phyloP scores from a whole-genome alignment of 2,888 invertebrate genomes.

The Diaprepes abbreviatus region DNA sequence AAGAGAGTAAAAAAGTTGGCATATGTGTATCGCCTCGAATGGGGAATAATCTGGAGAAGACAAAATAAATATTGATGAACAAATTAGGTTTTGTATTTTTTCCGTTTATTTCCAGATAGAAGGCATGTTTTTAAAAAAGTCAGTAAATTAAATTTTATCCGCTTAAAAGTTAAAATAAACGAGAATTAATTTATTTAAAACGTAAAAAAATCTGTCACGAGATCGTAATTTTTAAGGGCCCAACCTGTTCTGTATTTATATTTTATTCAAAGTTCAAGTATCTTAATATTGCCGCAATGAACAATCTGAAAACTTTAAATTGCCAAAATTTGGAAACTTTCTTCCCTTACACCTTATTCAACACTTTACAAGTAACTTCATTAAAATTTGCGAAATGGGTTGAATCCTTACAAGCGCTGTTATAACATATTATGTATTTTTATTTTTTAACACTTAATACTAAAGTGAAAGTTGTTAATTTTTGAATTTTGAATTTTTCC shows the following conservation, averaged over 20 bases:
- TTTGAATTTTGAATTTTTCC: too few species aligned
- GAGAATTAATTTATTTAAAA: neutral
- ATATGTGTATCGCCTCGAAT: too few species aligned
- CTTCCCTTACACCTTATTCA: neutral
- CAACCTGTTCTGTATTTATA: neutral
- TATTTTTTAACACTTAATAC: too few species aligned
- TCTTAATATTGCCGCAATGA: constrained; percentile 13
- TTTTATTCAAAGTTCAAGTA: constrained; percentile 7
- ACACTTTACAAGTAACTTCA: neutral
- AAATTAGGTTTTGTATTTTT: too few species aligned
- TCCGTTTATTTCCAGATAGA: too few species aligned
- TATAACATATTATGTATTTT: neutral
- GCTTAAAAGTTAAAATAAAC: neutral
- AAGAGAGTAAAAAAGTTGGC: too few species aligned
- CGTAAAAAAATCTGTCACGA: neutral
- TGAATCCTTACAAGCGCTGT: neutral
- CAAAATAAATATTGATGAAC: too few species aligned
- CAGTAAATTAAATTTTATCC: too few species aligned
- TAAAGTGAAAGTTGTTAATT: too few species aligned
- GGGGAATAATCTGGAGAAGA: too few species aligned
- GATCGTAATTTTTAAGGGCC: neutral
- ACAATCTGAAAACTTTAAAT: constrained; percentile 22
- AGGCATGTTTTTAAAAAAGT: too few species aligned
- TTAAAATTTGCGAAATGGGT: constrained; percentile 14
- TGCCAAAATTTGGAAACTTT: constrained; percentile 23